Base-by-base conservation (phyloP, 2,113 vertebrate genomes). In the Microtus montanus region DNA sequence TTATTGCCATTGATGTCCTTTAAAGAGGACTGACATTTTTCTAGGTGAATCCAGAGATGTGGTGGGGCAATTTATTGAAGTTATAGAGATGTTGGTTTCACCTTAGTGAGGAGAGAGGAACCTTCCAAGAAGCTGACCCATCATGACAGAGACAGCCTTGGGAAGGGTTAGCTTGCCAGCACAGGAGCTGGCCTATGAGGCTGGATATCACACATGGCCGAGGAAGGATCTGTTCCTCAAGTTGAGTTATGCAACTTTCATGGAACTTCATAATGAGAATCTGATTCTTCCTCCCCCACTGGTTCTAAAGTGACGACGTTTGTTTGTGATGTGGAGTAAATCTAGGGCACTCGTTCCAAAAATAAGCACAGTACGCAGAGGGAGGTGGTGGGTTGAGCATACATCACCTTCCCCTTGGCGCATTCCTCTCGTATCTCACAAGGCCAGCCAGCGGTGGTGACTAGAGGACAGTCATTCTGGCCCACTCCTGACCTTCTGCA, bases 301-400 rank as follows among this genome's bases (percentile, higher is more conserved):
- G 64, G 89, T 90, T 87, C 89, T 61, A 11, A 90, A 85, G 66
- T 95, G 92, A 94, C 58, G 66, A 68, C 20, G 33, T 95, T 95
- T 95, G 80, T 96, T 94, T 86, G 82, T 96, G 84, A 94, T n/a
- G 8, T 84, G 61, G 87, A 71, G 41, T 91, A 95, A 96, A 98
- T 97, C 94, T 96, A 94, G 96, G 96, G 61, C 96, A 86, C 80
- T 83, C 89, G 35, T 85, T 94, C 95, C 85, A 84, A 95, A 96
- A 95, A 97, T 96, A 97, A 71, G 61, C 26, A 1, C 84, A 3
- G 83, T 82, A 54, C 38, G 79, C 52, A 74, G 79, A 91, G 83
- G 92, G 91, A 80, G 79, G 89, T 87, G 75, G 33, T 82, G 79
- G 79, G 2, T 3, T 82, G 86, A 80, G 70, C 0, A 20, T 10